Evolutionary conservation across 2,888 invertebrate species (phyloP).

Genomic region (Thysanoteuthis rhombus): DNA sequence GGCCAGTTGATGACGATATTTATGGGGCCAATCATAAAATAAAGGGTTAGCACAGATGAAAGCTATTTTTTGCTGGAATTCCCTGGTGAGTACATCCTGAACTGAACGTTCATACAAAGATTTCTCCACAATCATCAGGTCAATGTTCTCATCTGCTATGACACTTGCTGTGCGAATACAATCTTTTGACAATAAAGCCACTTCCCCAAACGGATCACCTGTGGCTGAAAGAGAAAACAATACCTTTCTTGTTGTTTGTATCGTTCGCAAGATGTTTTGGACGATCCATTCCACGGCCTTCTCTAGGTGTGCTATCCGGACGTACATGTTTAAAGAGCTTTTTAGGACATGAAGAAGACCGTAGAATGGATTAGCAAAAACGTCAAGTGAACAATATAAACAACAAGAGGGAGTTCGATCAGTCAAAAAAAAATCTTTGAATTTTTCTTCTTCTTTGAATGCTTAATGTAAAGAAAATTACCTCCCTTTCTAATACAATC

Average conservation of each 20-base stretch:
- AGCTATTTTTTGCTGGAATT: slow-evolving; percentile 63
- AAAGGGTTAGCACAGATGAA: slow-evolving; percentile 60
- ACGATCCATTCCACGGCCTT: too few relatives aligned
- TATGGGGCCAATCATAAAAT: slow-evolving; percentile 63
- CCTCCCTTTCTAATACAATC: too few relatives aligned
- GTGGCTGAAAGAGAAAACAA: slow-evolving; percentile 47
- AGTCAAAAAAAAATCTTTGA: too few relatives aligned
- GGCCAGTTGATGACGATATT: slow-evolving; percentile 64
- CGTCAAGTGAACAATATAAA: too few relatives aligned
- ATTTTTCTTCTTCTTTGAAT: neutral
- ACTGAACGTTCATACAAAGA: slow-evolving; percentile 64
- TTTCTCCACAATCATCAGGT: slow-evolving; percentile 65
- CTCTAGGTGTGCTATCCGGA: too few relatives aligned
- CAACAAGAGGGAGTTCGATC: too few relatives aligned
- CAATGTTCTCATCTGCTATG: slow-evolving; percentile 60
- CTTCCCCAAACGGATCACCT: slow-evolving; percentile 66
- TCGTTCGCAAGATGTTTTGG: too few relatives aligned
- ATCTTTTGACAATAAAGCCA: slow-evolving; percentile 64
- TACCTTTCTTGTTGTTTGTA: too few relatives aligned
- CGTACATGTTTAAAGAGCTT: too few relatives aligned
- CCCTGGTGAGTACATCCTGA: slow-evolving; percentile 59
- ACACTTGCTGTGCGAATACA: slow-evolving; percentile 65
- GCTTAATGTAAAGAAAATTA: neutral
- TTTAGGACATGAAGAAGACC: too few relatives aligned
- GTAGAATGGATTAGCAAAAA: too few relatives aligned